phyloP scores from a whole-genome alignment of 1,140 invertebrate genomes.

The Microplitis demolitor region DNA sequence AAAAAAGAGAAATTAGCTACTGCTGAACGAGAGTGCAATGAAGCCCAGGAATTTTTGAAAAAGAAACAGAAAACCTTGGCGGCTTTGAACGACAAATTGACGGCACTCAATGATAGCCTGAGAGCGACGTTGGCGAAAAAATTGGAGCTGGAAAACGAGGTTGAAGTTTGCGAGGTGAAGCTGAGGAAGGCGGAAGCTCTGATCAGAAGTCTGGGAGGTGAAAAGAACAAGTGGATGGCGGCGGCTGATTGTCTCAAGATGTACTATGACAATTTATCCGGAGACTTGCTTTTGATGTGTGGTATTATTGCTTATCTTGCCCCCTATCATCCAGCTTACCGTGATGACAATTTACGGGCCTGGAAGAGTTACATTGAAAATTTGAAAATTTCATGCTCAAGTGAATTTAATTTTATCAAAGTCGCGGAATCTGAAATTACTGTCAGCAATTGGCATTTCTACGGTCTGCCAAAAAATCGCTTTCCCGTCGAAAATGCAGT shows the following conservation, averaged over 20 bases:
- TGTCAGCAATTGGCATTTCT: slow-evolving; percentile 68
- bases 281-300: slow-evolving; percentile 70
- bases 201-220: slow-evolving; percentile 70
- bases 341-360: slow-evolving; percentile 54
- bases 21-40: slow-evolving; percentile 66
- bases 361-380: slow-evolving; percentile 64
- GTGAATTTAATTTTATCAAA: slow-evolving; percentile 63
- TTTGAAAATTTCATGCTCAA: slow-evolving; percentile 65
- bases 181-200: slow-evolving; percentile 71
- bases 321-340: slow-evolving; percentile 63
- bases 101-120: slow-evolving; percentile 62
- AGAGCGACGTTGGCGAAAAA: slow-evolving; percentile 57
- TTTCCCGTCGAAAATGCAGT: slow-evolving; percentile 75
- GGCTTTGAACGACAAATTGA: slow-evolving; percentile 67
- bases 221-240: slow-evolving; percentile 71
- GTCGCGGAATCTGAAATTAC: slow-evolving; percentile 67
- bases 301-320: slow-evolving; percentile 72
- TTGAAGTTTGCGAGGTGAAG: slow-evolving; percentile 67
- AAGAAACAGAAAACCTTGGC: slow-evolving; percentile 65
- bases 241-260: slow-evolving; percentile 64
- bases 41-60: slow-evolving; percentile 66
- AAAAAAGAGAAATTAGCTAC: slow-evolving; percentile 67
- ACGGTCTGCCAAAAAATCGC: slow-evolving; percentile 68
- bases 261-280: slow-evolving; percentile 66
- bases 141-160: slow-evolving; percentile 63